Base-by-base conservation (phyloP, 2,797 vertebrate genomes). In the Podargus strigoides region DNA sequence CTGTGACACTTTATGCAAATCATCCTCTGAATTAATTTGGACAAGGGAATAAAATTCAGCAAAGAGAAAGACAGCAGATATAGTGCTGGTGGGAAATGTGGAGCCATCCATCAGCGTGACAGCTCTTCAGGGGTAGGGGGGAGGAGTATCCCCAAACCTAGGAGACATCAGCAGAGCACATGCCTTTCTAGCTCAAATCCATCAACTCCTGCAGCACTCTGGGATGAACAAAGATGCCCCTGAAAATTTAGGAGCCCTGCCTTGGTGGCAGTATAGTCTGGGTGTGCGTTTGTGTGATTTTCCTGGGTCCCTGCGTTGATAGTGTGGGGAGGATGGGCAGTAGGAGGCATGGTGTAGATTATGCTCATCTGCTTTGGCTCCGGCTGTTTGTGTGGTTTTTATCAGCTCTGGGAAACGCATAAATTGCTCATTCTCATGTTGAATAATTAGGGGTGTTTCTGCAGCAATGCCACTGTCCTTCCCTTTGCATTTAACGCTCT, bases 171-270 rank as follows among this genome's bases (percentile, higher is more conserved):
- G 23, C 42, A 41, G 41, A 59, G 23, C 66, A 13, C 2, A 1
- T 37, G 21, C n/a, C 46, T 85, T 64, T 28, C 32, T 9, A 27
- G 42, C 37, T 76, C 17, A 37, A 23, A 60, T 32, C 63, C 41
- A 26, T 47, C 4, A 5, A 3, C 7, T 14, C 32, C 42, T 70
- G 32, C 14, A 17, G 30, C 0, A 1, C 8, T 49, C 0, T 0
- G n/a, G 53, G 32, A 8, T 22, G 47, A 30, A n/a, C 32, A 12
- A 47, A n/a, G 27, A 2, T 24, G 27, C 19, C 42, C 27, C 44
- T 42, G n/a, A 20, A 41, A 49, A 53, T 47, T 47, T 32, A 17
- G 46, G 37, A 58, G 50, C 46, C 17, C 6, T n/a, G 14, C 30
- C 9, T 24, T 34, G 12, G 17, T 13, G 8, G 32, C 37, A 8